Conservation (phyloP, 2,113 vertebrate species). For the Mustela lutreola region DNA sequence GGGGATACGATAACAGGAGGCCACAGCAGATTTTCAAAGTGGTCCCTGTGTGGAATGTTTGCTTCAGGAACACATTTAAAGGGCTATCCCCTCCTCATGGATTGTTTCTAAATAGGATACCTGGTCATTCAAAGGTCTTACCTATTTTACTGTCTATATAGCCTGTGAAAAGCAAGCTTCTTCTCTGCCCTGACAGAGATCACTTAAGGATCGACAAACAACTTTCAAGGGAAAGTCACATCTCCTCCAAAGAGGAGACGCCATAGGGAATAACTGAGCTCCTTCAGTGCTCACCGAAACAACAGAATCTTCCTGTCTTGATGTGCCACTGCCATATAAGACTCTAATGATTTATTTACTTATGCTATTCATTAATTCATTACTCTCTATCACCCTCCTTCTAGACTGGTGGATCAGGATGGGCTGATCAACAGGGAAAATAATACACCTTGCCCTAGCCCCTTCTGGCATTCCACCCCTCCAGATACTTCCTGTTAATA, state of each 20-base stretch:
- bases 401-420: background rate
- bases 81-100: background rate
- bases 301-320: background rate
- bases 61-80: background rate
- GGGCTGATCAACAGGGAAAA: background rate
- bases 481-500: background rate
- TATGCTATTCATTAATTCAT: constrained; percentile 60
- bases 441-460: no score
- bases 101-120: background rate
- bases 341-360: constrained; percentile 61
- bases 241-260: background rate
- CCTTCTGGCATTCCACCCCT: background rate
- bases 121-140: background rate
- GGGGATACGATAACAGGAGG: background rate
- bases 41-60: background rate
- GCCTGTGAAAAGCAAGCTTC: background rate
- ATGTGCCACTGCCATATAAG: background rate
- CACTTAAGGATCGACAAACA: background rate
- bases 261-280: background rate
- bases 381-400: background rate
- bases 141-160: background rate
- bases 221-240: background rate
- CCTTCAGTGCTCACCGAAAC: background rate
- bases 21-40: background rate
- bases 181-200: background rate